Percentiles rank a stretch among this genome's conserved stretches.
Evolutionary conservation across 2,888 invertebrate species (phyloP).

Genomic region (Drosophila seclusa): DNA sequence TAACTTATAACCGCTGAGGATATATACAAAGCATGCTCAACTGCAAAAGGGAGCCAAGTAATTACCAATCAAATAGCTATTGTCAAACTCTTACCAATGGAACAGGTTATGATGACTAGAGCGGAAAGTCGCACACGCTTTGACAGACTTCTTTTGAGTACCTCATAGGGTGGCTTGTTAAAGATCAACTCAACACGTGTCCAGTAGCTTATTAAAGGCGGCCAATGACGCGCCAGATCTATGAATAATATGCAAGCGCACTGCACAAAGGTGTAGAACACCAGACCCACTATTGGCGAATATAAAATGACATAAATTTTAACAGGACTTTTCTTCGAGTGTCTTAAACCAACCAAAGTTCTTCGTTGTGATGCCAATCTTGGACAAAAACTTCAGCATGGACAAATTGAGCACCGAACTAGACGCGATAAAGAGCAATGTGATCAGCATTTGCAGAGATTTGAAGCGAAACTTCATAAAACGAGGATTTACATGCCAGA

Average conservation of each 20-base stretch:
- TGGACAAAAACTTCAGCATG: slow-evolving; percentile 63
- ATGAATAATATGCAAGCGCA: slow-evolving; percentile 77
- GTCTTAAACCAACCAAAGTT: slow-evolving; percentile 76
- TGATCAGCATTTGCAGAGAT: slow-evolving; percentile 69
- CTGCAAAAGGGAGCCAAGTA: slow-evolving; percentile 40
- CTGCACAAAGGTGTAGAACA: slow-evolving; percentile 80
- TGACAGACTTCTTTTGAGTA: slow-evolving; percentile 63
- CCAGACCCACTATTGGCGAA: slow-evolving; percentile 72
- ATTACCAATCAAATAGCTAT: rapidly evolving
- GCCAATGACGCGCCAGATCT: slow-evolving; percentile 81
- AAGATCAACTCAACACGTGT: slow-evolving; percentile 80
- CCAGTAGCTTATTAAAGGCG: slow-evolving; percentile 81
- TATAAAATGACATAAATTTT: neutral
- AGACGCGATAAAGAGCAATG: slow-evolving; percentile 63
- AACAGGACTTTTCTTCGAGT: too few relatives aligned
- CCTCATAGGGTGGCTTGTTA: slow-evolving; percentile 76
- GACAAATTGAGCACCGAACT: slow-evolving; percentile 57
- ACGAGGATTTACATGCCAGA: slow-evolving; percentile 83
- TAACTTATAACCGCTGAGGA: slow-evolving; percentile 69
- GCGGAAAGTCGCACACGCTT: slow-evolving; percentile 75
- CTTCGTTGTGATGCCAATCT: slow-evolving; percentile 81
- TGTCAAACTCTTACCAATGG: slow-evolving; percentile 57
- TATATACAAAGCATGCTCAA: slow-evolving; percentile 78
- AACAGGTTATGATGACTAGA: slow-evolving; percentile 67
- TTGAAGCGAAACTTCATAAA: slow-evolving; percentile 73